Evolutionary conservation across 1,140 invertebrate species (phyloP).

Genomic region (Rhyacophila brunnea): DNA sequence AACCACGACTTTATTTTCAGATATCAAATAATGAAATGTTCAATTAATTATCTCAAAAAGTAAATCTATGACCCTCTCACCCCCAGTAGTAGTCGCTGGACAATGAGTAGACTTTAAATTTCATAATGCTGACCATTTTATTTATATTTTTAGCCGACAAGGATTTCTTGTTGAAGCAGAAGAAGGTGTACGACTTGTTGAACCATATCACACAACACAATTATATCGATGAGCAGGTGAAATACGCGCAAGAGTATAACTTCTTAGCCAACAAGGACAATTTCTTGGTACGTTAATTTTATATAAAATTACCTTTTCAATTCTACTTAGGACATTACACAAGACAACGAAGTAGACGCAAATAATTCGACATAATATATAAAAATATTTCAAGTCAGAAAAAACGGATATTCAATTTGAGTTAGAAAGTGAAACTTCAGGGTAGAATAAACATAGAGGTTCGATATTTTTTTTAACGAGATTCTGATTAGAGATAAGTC

Average conservation of each 20-base stretch:
- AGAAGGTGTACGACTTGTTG: slow-evolving; percentile 59
- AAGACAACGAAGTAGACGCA: not conserved
- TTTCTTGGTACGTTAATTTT: slow-evolving; percentile 39
- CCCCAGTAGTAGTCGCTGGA: too few species aligned
- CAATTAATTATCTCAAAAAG: too few species aligned
- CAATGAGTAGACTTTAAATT: too few species aligned
- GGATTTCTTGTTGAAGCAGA: slow-evolving; percentile 56
- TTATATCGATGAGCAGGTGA: slow-evolving; percentile 46
- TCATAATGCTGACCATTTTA: too few species aligned
- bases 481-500: too few species aligned
- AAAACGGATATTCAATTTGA: not conserved
- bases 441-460: too few species aligned
- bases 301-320: not conserved
- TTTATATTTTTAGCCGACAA: slow-evolving; percentile 43
- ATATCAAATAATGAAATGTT: too few species aligned
- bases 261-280: slow-evolving; percentile 52
- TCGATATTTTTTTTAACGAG: too few species aligned
- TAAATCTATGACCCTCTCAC: too few species aligned
- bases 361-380: not conserved
- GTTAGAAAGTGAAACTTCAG: not conserved
- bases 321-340: too few species aligned
- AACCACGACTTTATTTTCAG: too few species aligned
- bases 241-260: slow-evolving; percentile 54
- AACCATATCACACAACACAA: slow-evolving; percentile 57
- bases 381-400: not conserved